Percentiles rank a stretch among this genome's conserved stretches.
phyloP scores from a whole-genome alignment of 2,888 invertebrate genomes.

The Spatulosminthurus flaviceps region DNA sequence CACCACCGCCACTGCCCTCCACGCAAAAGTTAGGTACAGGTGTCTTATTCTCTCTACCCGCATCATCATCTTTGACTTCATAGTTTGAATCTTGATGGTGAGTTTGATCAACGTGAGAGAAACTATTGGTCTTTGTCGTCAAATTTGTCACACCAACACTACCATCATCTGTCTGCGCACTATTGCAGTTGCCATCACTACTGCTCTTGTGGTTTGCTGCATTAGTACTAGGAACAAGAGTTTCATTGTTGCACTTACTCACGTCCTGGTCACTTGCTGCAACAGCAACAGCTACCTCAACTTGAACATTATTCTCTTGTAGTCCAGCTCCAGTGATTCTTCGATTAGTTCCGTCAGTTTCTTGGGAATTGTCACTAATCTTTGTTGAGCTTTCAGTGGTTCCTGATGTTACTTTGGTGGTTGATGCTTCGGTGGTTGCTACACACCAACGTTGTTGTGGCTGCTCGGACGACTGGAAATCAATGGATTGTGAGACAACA shows the following conservation, averaged over 20 bases:
- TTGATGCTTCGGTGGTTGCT: background rate
- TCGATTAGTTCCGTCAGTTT: background rate
- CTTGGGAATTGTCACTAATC: background rate
- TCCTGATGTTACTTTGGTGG: background rate
- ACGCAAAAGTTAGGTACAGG: constrained; percentile 62
- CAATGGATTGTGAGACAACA: constrained; percentile 25
- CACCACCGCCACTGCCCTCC: constrained; percentile 60
- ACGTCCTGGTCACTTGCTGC: background rate
- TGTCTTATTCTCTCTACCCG: constrained; percentile 11
- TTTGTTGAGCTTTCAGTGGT: background rate
- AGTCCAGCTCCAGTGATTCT: background rate
- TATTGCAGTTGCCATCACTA: background rate
- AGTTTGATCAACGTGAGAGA: background rate
- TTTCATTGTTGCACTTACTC: background rate
- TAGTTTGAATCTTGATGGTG: background rate
- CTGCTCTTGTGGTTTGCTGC: background rate
- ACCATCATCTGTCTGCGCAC: background rate
- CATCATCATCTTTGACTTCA: background rate
- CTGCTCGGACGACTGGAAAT: constrained; percentile 33
- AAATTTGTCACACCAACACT: constrained; percentile 8
- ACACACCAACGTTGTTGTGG: constrained; percentile 18
- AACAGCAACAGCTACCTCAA: background rate
- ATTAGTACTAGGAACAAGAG: background rate
- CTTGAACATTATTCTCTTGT: background rate
- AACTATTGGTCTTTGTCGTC: background rate